Evolutionary conservation across 1,140 invertebrate species (phyloP).

Genomic region (Bombus waltoni): DNA sequence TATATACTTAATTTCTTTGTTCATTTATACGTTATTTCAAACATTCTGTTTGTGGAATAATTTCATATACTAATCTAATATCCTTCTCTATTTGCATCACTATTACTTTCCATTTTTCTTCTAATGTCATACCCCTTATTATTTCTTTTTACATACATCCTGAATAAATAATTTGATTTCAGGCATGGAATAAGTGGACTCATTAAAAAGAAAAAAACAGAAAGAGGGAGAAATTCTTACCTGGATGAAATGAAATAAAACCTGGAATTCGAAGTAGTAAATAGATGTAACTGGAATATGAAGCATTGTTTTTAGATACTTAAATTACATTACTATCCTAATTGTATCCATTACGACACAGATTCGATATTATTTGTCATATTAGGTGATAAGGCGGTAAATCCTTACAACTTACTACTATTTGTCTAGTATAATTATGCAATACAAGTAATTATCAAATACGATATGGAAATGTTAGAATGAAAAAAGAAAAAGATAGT

Average conservation of each 20-base stretch:
- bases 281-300: slow-evolving; percentile 72
- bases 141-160: background rate
- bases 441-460: slow-evolving; percentile 65
- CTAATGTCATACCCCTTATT: background rate
- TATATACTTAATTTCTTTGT: background rate
- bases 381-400: slow-evolving; percentile 79
- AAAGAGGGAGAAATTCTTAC: slow-evolving; percentile 51
- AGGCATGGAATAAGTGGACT: slow-evolving; percentile 80
- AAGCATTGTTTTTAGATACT: slow-evolving; percentile 76
- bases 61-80: too few relatives aligned
- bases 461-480: slow-evolving; percentile 1
- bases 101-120: background rate
- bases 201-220: slow-evolving; percentile 64
- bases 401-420: slow-evolving; percentile 80
- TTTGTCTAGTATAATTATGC: slow-evolving; percentile 78
- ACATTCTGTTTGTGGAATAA: too few relatives aligned
- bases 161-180: slow-evolving; percentile 56
- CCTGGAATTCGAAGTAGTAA: slow-evolving; percentile 72
- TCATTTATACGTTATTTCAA: too few relatives aligned
- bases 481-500: background rate
- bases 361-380: slow-evolving; percentile 80
- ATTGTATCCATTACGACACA: slow-evolving; percentile 76
- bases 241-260: slow-evolving; percentile 67
- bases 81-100: background rate
- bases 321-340: slow-evolving; percentile 75